phyloP scores from a whole-genome alignment of 2,113 vertebrate species.

The Eulemur macaco region DNA sequence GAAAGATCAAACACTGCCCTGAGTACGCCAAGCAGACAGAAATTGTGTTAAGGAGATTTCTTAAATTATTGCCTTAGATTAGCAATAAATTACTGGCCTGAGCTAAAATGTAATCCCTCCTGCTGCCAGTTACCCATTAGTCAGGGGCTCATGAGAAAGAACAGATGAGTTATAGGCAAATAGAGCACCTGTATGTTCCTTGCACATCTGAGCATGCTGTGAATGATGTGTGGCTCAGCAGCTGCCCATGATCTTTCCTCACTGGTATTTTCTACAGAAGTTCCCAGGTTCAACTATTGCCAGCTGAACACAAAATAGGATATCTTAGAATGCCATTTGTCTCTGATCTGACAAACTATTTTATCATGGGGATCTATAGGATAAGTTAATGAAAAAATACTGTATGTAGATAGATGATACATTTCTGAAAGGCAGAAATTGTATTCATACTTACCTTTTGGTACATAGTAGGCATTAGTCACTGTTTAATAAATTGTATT shows the following conservation, averaged over 20 bases:
- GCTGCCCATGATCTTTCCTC: background rate
- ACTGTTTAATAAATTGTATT: background rate
- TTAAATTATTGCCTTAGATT: background rate
- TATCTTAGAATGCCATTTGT: background rate
- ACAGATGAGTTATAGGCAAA: background rate
- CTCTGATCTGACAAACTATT: background rate
- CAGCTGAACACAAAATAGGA: background rate
- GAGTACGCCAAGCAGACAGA: background rate
- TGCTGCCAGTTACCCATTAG: background rate
- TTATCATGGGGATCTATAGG: background rate
- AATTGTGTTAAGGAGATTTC: background rate
- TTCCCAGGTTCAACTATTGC: background rate
- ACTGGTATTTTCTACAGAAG: background rate
- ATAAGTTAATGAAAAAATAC: constrained; percentile 3
- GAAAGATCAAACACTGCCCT: background rate
- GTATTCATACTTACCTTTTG: background rate
- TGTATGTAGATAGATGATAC: background rate
- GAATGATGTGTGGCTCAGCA: background rate
- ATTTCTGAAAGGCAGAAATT: background rate
- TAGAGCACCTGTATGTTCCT: background rate
- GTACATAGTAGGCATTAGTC: background rate
- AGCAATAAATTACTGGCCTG: background rate
- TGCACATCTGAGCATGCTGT: background rate
- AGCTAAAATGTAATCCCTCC: background rate
- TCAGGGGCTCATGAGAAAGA: background rate